Base-by-base conservation (phyloP, 1,140 invertebrate species). In the Cephus cinctus region DNA sequence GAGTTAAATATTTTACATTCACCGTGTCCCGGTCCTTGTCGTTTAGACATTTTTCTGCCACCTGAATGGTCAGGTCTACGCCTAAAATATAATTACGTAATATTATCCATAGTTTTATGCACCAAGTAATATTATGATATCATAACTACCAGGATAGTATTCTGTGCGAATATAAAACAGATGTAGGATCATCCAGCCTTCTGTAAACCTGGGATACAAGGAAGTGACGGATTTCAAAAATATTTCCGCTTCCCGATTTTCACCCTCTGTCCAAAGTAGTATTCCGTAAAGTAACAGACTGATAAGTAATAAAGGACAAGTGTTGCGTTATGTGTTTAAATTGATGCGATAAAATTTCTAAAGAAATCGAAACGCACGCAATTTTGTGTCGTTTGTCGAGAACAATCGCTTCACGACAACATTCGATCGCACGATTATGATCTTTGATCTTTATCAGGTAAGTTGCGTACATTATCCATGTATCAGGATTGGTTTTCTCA, bases 121-220 rank as follows among this genome's bases (percentile, higher is more conserved):
- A n/a, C n/a, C n/a, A n/a, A n/a, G n/a, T n/a, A n/a, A n/a, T n/a
- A n/a, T n/a, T n/a, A n/a, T n/a, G n/a, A n/a, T n/a, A n/a, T n/a
- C n/a, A n/a, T n/a, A n/a, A n/a, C n/a, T 45, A 64, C 66, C 66
- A 47, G 60, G 54, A 36, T 36, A 46, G 41, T 67, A 62, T 43
- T 66, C 42, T 2, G 27, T 66, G 43, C 52, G 52, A 16, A 55
- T 20, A 8, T 65, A 69, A 32, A 64, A 56, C 5, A 69, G 40
- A 15, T 69, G 61, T 2, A 69, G 14, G 15, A 58, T 52, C 9
- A 27, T 31, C 66, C 66, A 69, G 5, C 54, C 59, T 43, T 67
- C 63, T 0, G 49, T 40, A 20, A 62, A 67, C 22, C 47, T 47
- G 8, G 66, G 66, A 45, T 67, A 46, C 9, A 69, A 48, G 2